Percentiles rank a stretch among this genome's conserved stretches.
phyloP scores from a whole-genome alignment of 2,888 invertebrate genomes.

The Galeruca laticollis region DNA sequence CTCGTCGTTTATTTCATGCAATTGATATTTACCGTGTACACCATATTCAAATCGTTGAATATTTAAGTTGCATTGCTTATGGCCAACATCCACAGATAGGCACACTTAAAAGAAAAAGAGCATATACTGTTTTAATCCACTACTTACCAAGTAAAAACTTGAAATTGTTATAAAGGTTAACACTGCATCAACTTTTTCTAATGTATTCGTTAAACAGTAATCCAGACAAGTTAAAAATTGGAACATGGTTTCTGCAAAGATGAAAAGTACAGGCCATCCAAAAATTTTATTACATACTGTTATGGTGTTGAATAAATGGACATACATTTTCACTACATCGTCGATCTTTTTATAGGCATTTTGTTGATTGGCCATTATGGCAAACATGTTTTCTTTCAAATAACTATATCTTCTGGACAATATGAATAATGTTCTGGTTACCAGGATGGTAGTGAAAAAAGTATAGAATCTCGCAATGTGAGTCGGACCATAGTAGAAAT shows the following conservation, averaged over 20 bases:
- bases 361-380: background rate
- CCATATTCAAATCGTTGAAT: no score
- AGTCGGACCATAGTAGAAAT: background rate
- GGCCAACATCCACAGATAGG: no score
- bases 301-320: background rate
- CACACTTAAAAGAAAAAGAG: background rate
- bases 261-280: background rate
- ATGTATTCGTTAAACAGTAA: background rate
- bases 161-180: background rate
- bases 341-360: background rate
- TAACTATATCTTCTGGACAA: background rate
- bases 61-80: background rate
- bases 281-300: background rate
- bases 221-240: background rate
- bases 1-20: no score
- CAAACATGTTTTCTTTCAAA: background rate
- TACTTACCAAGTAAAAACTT: slow-evolving; percentile 36
- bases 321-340: background rate
- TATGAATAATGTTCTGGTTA: background rate
- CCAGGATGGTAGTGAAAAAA: background rate
- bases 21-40: no score
- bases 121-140: background rate
- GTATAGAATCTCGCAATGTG: slow-evolving; percentile 1
- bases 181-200: background rate
- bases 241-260: background rate